Percentiles rank a stretch among this genome's conserved stretches.
These are phyloP conservation scores for Xyrichtys novacula DNA, from an alignment of 2,797 vertebrate species.

Conservation along the genomic window DNA sequence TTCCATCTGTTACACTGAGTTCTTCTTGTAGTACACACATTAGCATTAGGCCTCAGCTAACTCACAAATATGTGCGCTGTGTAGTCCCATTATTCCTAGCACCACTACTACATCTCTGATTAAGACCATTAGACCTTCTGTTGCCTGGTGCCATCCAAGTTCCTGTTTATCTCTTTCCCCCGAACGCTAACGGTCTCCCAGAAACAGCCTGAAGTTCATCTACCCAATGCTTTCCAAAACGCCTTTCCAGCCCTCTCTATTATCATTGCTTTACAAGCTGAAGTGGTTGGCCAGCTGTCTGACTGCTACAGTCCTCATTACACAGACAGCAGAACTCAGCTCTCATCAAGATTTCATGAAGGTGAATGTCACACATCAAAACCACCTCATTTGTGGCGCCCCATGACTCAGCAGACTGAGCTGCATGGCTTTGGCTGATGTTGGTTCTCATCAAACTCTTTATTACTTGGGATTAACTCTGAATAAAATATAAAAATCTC, in stretches of 20 bases:
- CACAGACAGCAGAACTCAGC: slow-evolving; percentile 71
- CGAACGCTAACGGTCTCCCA: slow-evolving; percentile 69
- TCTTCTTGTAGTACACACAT: slow-evolving; percentile 67
- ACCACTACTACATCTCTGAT: slow-evolving; percentile 72
- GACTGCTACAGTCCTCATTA: slow-evolving; percentile 72
- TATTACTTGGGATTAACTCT: slow-evolving; percentile 46
- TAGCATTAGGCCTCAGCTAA: slow-evolving; percentile 66
- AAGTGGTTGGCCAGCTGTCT: slow-evolving; percentile 74
- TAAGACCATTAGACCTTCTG: slow-evolving; percentile 81
- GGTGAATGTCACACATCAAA: slow-evolving; percentile 81
- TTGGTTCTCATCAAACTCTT: slow-evolving; percentile 48
- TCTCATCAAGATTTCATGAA: slow-evolving; percentile 81
- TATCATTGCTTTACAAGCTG: slow-evolving; percentile 66
- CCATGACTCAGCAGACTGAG: slow-evolving; percentile 68
- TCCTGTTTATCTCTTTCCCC: slow-evolving; percentile 68
- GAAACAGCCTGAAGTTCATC: slow-evolving; percentile 73
- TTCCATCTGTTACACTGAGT: slow-evolving; percentile 73
- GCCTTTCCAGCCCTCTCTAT: slow-evolving; percentile 61
- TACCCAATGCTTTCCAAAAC: slow-evolving; percentile 62
- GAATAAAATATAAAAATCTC: slow-evolving; percentile 34
- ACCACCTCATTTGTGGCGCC: slow-evolving; percentile 56
- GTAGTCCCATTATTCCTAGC: slow-evolving; percentile 65
- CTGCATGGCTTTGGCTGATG: slow-evolving; percentile 20
- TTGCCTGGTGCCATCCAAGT: slow-evolving; percentile 73
- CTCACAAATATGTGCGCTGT: slow-evolving; percentile 63